Conservation (phyloP, 2,113 vertebrate species). For the Hoplias malabaricus region DNA sequence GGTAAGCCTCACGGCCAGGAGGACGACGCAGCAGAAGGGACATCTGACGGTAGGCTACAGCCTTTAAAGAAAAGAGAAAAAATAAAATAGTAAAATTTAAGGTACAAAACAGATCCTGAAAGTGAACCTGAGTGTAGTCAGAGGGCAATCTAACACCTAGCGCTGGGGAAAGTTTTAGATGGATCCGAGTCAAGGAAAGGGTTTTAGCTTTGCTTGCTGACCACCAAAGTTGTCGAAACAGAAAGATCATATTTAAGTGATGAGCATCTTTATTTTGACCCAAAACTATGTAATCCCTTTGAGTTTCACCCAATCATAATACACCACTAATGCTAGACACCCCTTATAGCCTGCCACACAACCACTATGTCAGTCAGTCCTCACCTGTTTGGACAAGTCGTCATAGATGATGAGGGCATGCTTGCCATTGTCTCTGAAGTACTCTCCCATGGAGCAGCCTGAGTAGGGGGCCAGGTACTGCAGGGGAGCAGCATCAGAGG, state of each 20-base stretch:
- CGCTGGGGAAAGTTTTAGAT: too few species aligned
- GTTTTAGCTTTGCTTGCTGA: too few species aligned
- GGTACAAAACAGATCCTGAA: not conserved
- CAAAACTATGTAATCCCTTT: too few species aligned
- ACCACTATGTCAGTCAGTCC: not conserved
- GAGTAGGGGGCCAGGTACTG: slow-evolving; percentile 98
- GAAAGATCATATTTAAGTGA: too few species aligned
- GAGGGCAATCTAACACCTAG: too few species aligned
- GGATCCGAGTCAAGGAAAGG: too few species aligned
- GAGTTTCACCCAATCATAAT: too few species aligned
- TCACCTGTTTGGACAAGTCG: slow-evolving; percentile 97
- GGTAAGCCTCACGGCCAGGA: slow-evolving; percentile 95
- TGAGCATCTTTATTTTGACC: too few species aligned
- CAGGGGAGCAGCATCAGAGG: slow-evolving; percentile 94
- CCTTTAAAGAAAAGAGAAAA: slow-evolving; percentile 76
- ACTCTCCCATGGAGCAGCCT: slow-evolving; percentile 98
- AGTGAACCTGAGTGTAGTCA: too few species aligned
- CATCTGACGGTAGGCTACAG: slow-evolving; percentile 98
- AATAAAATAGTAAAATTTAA: too few species aligned
- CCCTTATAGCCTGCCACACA: not conserved
- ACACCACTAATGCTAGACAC: too few species aligned
- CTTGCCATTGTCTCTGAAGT: slow-evolving; percentile 97
- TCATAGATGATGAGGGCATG: slow-evolving; percentile 98
- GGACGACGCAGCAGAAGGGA: slow-evolving; percentile 95
- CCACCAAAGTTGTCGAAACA: too few species aligned